phyloP scores from a whole-genome alignment of 1,140 invertebrate genomes.

The Diorhabda carinulata region DNA sequence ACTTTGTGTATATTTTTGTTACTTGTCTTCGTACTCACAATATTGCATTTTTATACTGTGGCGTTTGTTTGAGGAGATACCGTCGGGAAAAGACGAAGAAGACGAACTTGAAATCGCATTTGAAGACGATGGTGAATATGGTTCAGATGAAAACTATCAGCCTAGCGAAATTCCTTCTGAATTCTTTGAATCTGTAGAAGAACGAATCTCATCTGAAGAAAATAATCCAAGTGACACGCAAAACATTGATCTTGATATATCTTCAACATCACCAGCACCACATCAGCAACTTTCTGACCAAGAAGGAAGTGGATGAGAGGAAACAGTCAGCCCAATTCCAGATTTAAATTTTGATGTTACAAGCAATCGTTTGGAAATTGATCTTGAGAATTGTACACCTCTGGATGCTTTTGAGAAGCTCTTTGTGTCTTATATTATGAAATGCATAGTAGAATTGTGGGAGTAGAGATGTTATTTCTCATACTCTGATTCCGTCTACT shows the following conservation, averaged over 20 bases:
- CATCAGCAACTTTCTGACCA: neutral
- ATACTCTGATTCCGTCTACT: slow-evolving; percentile 3
- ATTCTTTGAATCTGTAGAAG: too few species aligned
- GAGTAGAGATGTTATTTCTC: slow-evolving; percentile 6
- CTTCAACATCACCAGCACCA: too few species aligned
- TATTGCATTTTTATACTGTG: neutral
- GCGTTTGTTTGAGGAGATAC: slow-evolving; percentile 13
- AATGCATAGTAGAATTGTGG: neutral
- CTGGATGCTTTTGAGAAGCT: neutral
- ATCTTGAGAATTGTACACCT: neutral
- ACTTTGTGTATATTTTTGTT: too few species aligned
- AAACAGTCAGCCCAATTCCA: neutral
- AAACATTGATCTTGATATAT: too few species aligned
- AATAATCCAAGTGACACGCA: too few species aligned
- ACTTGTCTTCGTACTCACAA: too few species aligned
- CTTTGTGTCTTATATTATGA: neutral
- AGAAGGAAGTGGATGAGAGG: neutral
- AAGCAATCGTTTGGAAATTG: neutral
- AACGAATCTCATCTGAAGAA: too few species aligned
- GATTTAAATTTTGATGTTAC: neutral
- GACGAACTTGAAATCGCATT: neutral
- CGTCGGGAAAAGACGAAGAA: slow-evolving; percentile 12
- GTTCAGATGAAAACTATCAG: slow-evolving; percentile 11
- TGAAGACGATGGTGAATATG: slow-evolving; percentile 17
- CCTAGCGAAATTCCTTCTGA: neutral